Evolutionary conservation across 2,797 vertebrate genomes (phyloP).

Genomic region (Nothura maculosa): DNA sequence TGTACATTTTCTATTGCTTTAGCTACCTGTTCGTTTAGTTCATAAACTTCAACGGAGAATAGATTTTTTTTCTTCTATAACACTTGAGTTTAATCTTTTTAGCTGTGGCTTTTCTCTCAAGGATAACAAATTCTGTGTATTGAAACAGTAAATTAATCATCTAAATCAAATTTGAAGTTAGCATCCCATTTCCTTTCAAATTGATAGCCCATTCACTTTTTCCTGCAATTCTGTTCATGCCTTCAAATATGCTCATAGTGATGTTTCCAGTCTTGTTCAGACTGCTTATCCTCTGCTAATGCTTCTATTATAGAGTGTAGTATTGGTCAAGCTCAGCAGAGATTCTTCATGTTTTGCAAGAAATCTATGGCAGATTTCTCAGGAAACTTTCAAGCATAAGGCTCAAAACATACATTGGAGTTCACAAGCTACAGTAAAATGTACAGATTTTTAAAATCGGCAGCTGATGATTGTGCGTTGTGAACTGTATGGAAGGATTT

Average conservation of each 20-base stretch:
- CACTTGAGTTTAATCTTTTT: background rate
- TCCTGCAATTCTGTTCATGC: background rate
- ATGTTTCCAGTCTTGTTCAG: background rate
- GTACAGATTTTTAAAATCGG: background rate
- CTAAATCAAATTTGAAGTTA: background rate
- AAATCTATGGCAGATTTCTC: background rate
- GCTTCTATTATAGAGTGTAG: background rate
- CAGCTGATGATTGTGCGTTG: background rate
- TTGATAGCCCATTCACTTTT: background rate
- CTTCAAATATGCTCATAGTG: background rate
- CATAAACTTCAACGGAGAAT: background rate
- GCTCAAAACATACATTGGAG: background rate
- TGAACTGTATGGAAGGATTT: background rate
- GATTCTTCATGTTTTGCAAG: background rate
- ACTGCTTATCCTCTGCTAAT: background rate
- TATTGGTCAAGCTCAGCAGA: background rate
- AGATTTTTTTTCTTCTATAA: background rate
- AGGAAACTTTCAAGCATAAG: background rate
- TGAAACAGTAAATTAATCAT: background rate
- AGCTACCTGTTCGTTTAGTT: background rate
- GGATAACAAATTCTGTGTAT: background rate
- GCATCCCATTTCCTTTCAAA: background rate
- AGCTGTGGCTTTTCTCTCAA: conserved; percentile 1
- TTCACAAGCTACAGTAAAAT: background rate
- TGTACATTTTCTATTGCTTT: background rate